Evolutionary conservation across 1,140 invertebrate genomes (phyloP), one percentile per base, ranked within the genome.

Genomic region (Schlechtendalia chinensis): DNA sequence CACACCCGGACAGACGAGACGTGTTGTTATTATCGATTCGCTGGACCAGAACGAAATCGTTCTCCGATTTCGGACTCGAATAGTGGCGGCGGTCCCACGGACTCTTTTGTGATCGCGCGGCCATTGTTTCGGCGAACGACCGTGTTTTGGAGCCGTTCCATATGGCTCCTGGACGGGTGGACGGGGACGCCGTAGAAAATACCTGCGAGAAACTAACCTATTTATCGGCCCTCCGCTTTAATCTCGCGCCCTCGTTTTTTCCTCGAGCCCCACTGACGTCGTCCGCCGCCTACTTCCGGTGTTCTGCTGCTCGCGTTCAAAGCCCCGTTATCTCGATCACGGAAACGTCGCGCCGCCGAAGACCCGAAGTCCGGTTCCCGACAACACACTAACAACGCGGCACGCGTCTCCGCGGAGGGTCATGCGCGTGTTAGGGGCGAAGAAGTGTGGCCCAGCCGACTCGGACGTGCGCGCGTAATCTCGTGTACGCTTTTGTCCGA

Each of bases 201-300:
- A 59, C 56, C 56, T 59, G 56, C 32, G 32, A 3, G 32, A 39
- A 3, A 39, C 3, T 39, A 8, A 39, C 12, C 22, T 27, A 6
- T 22, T 11, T 24, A 24, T 11, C 67, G 45, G 22, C 61, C 61
- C 8, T 39, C 47, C 22, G 24, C 69, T 72, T 54, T 54, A 72
- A 72, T 72, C 19, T 72, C 47, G 50, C 69, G 29, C 69, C 69
- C 69, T 72, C 24, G 17, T 72, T 72, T 71, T 54, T 29, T 39
- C 12, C 24, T n/a, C n/a, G n/a, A n/a, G n/a, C n/a, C n/a, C n/a
- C n/a, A n/a, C n/a, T n/a, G n/a, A n/a, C n/a, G n/a, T n/a, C n/a
- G n/a, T n/a, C n/a, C n/a, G n/a, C 11, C 3, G 17, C 14, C 45
- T 1, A 17, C 67, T 50, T 69, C 67, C 67, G 45, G 67, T 24